These are phyloP conservation scores for Cyprinodon variegatus DNA, from an alignment of 2,113 vertebrate genomes.

Conservation along the genomic window DNA sequence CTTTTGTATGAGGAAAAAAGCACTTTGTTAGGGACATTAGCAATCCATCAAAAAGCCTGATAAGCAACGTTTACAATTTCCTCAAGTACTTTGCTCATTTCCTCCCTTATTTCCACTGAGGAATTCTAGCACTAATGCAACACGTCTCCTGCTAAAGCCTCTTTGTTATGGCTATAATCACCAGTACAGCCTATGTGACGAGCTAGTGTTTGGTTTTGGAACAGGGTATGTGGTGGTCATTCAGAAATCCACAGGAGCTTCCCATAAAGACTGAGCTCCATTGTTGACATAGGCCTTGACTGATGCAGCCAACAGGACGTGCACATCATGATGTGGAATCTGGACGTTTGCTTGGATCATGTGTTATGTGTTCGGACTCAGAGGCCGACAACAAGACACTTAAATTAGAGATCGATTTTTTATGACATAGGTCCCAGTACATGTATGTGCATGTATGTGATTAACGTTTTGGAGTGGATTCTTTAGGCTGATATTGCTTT, in stretches of 20 bases:
- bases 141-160: constrained; percentile 65
- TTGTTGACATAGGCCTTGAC: constrained; percentile 68
- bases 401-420: too few species aligned
- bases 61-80: constrained; percentile 66
- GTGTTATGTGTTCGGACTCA: constrained; percentile 38
- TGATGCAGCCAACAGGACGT: constrained; percentile 53
- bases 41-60: constrained; percentile 54
- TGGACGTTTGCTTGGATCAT: constrained; percentile 53
- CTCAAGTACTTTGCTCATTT: constrained; percentile 52
- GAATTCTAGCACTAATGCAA: constrained; percentile 67
- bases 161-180: constrained; percentile 75
- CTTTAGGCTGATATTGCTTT: too few species aligned
- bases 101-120: constrained; percentile 54
- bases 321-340: constrained; percentile 67
- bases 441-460: too few species aligned
- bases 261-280: constrained; percentile 58
- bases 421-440: too few species aligned
- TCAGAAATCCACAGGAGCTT: constrained; percentile 59
- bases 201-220: constrained; percentile 74
- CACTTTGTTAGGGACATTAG: constrained; percentile 43
- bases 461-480: too few species aligned
- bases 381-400: constrained; percentile 15
- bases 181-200: constrained; percentile 63
- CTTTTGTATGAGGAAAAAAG: constrained; percentile 35
- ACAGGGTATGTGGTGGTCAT: constrained; percentile 56